Conservation (phyloP, 2,888 invertebrate species). For the Eupithecia vulgata region DNA sequence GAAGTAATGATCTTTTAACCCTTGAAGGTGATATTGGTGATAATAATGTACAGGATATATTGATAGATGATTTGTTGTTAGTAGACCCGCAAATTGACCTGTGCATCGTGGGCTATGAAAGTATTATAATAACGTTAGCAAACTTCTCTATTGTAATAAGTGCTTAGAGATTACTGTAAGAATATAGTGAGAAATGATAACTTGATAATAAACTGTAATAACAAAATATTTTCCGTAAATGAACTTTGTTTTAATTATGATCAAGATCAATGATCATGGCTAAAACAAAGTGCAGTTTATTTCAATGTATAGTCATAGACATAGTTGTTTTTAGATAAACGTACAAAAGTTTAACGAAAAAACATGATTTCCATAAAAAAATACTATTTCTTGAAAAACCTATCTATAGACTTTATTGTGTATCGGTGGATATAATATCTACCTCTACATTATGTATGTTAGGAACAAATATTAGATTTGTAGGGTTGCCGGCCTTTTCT, state of each 20-base stretch:
- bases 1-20: not conserved
- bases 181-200: no score
- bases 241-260: not conserved
- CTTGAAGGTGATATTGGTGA: not conserved
- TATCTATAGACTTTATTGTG: not conserved
- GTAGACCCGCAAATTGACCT: not conserved
- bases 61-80: not conserved
- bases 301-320: not conserved
- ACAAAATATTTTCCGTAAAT: no score
- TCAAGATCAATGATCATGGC: not conserved
- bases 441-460: constrained; percentile 16
- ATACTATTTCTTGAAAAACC: not conserved
- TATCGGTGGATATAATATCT: constrained; percentile 12
- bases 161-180: not conserved
- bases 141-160: not conserved
- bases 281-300: not conserved
- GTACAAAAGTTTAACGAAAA: no score
- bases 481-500: constrained; percentile 23
- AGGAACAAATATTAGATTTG: constrained; percentile 34
- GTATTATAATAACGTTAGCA: not conserved
- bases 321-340: no score
- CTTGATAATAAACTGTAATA: no score
- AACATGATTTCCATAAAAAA: no score
- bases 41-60: not conserved
- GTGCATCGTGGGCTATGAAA: not conserved